These are phyloP conservation scores for Odontomachus brunneus DNA, from an alignment of 1,140 invertebrate species.

Conservation along the genomic window DNA sequence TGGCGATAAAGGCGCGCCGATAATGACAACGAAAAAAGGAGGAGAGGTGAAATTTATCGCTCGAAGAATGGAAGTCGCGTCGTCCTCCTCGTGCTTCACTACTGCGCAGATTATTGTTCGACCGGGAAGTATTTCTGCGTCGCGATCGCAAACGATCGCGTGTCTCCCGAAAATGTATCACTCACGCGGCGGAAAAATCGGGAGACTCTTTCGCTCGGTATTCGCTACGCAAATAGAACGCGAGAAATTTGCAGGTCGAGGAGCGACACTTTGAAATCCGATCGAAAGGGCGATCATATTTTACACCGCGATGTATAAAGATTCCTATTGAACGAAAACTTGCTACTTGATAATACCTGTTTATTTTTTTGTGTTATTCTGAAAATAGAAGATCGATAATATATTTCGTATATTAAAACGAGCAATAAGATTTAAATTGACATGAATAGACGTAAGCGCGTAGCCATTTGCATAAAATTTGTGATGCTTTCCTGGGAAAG, in stretches of 20 bases:
- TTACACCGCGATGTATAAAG: neutral
- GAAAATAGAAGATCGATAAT: neutral
- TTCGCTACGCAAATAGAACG: neutral
- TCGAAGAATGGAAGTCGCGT: constrained; percentile 14
- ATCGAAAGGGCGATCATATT: neutral
- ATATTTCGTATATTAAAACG: too few species aligned
- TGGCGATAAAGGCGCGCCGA: constrained; percentile 64
- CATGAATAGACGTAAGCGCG: too few species aligned
- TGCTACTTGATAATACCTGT: neutral
- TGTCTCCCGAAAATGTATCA: constrained; percentile 14
- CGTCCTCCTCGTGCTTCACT: constrained; percentile 8
- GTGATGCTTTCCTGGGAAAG: too few species aligned
- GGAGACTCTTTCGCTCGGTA: neutral
- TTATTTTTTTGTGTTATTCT: neutral
- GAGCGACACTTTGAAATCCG: neutral
- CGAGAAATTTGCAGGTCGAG: neutral
- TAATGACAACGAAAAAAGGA: constrained; percentile 53
- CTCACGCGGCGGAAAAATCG: neutral
- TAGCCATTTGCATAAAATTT: too few species aligned
- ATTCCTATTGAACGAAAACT: neutral
- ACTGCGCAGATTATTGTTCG: constrained; percentile 9
- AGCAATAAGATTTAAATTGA: too few species aligned
- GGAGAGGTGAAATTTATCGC: constrained; percentile 40
- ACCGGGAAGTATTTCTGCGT: neutral
- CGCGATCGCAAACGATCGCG: neutral